Evolutionary conservation across 2,113 vertebrate species (phyloP).

Genomic region (Platysternon megacephalum): DNA sequence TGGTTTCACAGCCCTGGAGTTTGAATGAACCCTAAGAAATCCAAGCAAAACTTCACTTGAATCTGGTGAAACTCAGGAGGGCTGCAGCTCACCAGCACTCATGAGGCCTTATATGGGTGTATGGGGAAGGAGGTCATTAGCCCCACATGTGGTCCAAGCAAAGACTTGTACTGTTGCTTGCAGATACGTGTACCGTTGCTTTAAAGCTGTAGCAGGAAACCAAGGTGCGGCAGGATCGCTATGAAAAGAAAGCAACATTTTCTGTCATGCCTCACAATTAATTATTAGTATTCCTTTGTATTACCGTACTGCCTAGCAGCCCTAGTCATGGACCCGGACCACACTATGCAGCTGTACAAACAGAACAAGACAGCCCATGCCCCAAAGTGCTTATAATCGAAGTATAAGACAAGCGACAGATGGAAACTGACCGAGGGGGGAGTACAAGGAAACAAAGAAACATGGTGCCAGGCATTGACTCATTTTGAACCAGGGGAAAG

Average conservation of each 20-base stretch:
- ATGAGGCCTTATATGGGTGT: not conserved
- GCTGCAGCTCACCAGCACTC: not conserved
- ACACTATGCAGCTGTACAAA: no score
- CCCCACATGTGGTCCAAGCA: not conserved
- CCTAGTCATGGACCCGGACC: not conserved
- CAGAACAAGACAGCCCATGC: not conserved
- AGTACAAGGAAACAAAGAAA: not conserved
- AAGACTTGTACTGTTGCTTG: not conserved
- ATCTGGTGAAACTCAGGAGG: not conserved
- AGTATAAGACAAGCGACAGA: not conserved
- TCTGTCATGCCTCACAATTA: not conserved
- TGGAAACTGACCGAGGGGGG: not conserved
- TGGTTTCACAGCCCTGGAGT: not conserved
- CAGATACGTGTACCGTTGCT: not conserved
- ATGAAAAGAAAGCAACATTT: not conserved
- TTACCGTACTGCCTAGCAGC: not conserved
- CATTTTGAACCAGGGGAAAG: conserved; percentile 20
- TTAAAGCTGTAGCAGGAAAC: not conserved
- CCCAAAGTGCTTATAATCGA: not conserved
- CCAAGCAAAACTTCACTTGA: not conserved
- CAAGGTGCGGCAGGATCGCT: not conserved
- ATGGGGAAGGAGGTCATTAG: not conserved
- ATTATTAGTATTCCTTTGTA: not conserved
- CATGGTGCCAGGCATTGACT: not conserved
- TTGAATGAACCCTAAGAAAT: not conserved